phyloP scores from a whole-genome alignment of 2,113 vertebrate genomes.

The Pseudois nayaur region DNA sequence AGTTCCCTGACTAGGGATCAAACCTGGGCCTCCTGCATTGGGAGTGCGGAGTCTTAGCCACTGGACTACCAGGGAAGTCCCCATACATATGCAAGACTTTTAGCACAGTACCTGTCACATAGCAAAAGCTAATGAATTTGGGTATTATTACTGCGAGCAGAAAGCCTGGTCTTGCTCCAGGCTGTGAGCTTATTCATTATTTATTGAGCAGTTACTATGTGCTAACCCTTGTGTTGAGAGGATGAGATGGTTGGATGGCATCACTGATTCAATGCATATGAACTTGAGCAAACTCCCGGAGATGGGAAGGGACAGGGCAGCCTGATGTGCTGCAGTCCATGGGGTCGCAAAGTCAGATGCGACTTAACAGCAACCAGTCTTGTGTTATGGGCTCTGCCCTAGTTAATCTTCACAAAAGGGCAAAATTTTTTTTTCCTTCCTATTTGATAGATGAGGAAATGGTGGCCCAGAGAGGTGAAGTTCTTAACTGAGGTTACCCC shows the following conservation, averaged over 20 bases:
- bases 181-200: not conserved
- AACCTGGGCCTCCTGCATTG: not conserved
- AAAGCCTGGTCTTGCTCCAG: not conserved
- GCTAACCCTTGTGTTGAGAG: not conserved
- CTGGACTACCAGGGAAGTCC: not conserved
- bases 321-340: not conserved
- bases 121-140: not conserved
- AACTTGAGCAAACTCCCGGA: not conserved
- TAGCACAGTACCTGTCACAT: not conserved
- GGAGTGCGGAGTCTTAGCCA: not conserved
- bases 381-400: not conserved
- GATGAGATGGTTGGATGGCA: not conserved
- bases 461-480: not conserved
- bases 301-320: not conserved
- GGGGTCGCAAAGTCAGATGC: accelerated
- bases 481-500: not conserved
- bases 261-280: not conserved
- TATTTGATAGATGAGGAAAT: not conserved
- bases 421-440: not conserved
- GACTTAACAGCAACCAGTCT: not conserved
- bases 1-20: not conserved
- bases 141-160: not conserved
- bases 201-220: not conserved
- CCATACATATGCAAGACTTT: not conserved
- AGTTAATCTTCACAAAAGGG: not conserved